Evolutionary conservation across 1,140 invertebrate genomes (phyloP).

Genomic region (Holotrichia oblita): DNA sequence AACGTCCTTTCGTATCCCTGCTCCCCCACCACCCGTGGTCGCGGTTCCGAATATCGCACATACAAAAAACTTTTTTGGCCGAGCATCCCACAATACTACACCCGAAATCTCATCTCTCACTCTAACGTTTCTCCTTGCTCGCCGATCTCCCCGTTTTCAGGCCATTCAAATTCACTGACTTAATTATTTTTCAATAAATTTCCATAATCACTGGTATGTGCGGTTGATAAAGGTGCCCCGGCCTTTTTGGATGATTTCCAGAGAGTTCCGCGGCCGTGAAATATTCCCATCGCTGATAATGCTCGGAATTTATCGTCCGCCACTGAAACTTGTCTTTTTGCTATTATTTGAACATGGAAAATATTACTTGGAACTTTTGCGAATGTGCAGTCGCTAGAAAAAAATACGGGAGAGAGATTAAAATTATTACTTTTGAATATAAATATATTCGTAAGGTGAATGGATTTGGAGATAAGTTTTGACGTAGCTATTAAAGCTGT

Average conservation of each 20-base stretch:
- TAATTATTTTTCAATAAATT: slow-evolving; percentile 35
- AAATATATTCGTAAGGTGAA: too few species aligned
- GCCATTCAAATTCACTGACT: slow-evolving; percentile 32
- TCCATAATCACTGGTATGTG: slow-evolving; percentile 32
- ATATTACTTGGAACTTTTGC: slow-evolving; percentile 22
- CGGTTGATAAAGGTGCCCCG: slow-evolving; percentile 28
- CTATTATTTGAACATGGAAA: slow-evolving; percentile 23
- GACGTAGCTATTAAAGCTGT: too few species aligned
- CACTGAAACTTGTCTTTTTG: neutral
- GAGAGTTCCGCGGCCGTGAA: slow-evolving; percentile 8
- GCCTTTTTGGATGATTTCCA: slow-evolving; percentile 27
- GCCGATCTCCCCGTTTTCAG: neutral
- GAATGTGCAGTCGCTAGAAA: too few species aligned
- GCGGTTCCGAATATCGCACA: neutral
- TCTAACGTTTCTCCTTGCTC: slow-evolving; percentile 8
- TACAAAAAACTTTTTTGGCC: slow-evolving; percentile 5
- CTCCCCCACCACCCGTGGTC: too few species aligned
- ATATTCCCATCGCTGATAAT: slow-evolving; percentile 22
- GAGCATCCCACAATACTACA: neutral
- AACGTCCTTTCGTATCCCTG: too few species aligned
- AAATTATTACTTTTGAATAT: too few species aligned
- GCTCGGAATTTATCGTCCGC: neutral
- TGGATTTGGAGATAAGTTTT: too few species aligned
- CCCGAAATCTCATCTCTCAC: slow-evolving; percentile 9
- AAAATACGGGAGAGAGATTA: too few species aligned